Base-by-base conservation (phyloP, 2,113 vertebrate genomes). In the Vidua macroura region DNA sequence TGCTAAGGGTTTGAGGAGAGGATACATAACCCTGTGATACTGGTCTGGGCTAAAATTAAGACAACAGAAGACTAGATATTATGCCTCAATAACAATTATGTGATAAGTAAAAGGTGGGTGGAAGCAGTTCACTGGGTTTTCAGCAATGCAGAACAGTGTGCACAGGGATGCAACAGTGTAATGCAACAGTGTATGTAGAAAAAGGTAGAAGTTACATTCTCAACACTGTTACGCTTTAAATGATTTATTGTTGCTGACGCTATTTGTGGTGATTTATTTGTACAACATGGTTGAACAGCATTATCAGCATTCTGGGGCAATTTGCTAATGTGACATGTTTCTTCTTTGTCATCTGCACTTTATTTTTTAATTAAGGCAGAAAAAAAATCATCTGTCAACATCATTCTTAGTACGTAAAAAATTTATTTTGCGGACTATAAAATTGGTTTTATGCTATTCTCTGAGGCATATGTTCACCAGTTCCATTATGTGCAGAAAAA, bases 221-320 rank as follows among this genome's bases (percentile, higher is more conserved):
- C 74, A 76, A 60, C n/a, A 39, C 8, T 80, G 44, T 60, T 91
- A 67, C 35, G 73, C 60, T 83, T 85, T n/a, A 64, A 77, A 69
- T 91, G 53, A 90, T 92, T 94, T 82, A 92, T 94, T 82, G 55
- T 43, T 72, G 25, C 37, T 76, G 56, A 81, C 4, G 5, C 80
- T 85, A 83, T 72, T 96, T 83, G 24, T 52, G 21, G 62, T 91
- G 86, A 92, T 93, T 94, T 93, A 93, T 94, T 91, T 86, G 17
- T 75, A 75, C 64, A 92, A 72, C 15, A 11, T 35, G 56, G 46
- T 10, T 89, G 49, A 96, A 89, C 23, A 92, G 10, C 27, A 46
- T 41, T 79, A 88, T 62, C 60, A 85, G 49, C 35, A 69, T 91
- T 90, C 70, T 73, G 44, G 83, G 70, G 20, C 49, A 87, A 59